These are phyloP conservation scores for Arion vulgaris DNA, from an alignment of 1,140 invertebrate genomes.

Conservation along the genomic window DNA sequence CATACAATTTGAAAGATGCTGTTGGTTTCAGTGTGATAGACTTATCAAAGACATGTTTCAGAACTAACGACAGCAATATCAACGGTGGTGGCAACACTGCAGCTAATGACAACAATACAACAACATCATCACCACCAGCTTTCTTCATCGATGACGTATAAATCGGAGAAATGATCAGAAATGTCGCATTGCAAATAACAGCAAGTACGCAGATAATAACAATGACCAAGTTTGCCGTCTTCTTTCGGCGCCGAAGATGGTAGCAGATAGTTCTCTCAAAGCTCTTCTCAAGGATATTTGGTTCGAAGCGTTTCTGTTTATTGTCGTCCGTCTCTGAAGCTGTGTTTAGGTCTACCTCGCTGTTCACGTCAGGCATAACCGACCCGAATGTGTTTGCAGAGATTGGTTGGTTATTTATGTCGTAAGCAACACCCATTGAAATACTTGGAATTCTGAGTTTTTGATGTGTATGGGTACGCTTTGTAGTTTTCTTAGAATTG, in stretches of 20 bases:
- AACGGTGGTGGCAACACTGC: conserved; percentile 6
- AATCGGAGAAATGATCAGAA: conserved; percentile 12
- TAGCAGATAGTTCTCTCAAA: conserved; percentile 35
- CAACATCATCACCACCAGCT: conserved; percentile 18
- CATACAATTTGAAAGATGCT: background rate
- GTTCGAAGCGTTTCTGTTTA: conserved; percentile 21
- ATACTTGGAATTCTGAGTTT: conserved; percentile 9
- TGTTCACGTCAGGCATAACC: conserved; percentile 29
- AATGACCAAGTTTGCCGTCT: background rate
- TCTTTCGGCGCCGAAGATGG: background rate
- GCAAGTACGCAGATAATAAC: background rate
- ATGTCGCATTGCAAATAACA: background rate
- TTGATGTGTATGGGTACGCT: background rate
- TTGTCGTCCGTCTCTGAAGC: conserved; percentile 32
- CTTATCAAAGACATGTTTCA: conserved; percentile 23
- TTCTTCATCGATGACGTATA: conserved; percentile 20
- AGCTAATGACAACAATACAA: conserved; percentile 15
- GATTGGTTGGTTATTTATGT: conserved; percentile 13
- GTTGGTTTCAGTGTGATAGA: conserved; percentile 32
- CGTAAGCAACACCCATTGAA: conserved; percentile 5
- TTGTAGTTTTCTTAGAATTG: background rate
- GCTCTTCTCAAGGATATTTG: conserved; percentile 28
- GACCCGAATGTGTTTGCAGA: conserved; percentile 34
- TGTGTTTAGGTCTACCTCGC: conserved; percentile 36
- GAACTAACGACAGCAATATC: conserved; percentile 6